Percentiles rank a stretch among this genome's conserved stretches.
phyloP scores from a whole-genome alignment of 2,113 vertebrate species.

The Pogonocichla stellata region DNA sequence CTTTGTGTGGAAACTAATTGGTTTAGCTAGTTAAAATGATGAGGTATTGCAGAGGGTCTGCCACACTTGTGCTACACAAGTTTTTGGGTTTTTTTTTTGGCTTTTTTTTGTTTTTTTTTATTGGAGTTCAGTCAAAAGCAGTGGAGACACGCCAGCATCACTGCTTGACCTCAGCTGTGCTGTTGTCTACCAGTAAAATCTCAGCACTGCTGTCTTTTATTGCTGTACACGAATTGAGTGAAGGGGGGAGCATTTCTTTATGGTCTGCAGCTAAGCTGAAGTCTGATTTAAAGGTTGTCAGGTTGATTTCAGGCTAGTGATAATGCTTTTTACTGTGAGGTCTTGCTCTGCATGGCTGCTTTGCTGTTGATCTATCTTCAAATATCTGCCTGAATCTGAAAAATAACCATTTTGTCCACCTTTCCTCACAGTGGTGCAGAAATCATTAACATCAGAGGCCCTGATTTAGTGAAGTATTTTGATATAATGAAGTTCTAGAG shows the following conservation, averaged over 20 bases:
- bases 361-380: not conserved
- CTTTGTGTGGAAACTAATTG: not conserved
- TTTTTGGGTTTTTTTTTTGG: not conserved
- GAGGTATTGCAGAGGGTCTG: not conserved
- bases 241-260: not conserved
- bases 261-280: not conserved
- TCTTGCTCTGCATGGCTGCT: not conserved
- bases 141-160: not conserved
- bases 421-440: not conserved
- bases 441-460: not conserved
- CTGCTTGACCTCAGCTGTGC: not conserved
- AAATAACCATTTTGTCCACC: not conserved
- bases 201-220: not conserved
- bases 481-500: not conserved
- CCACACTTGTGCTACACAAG: not conserved
- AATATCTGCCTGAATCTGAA: not conserved
- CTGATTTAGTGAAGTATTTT: not conserved
- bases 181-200: not conserved
- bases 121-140: not conserved
- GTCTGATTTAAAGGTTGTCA: not conserved
- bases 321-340: not conserved
- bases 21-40: no score
- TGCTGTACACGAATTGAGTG: not conserved
- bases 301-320: not conserved
- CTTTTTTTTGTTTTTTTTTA: no score